Evolutionary conservation across 1,140 invertebrate species (phyloP).

Genomic region (Drosophila grimshawi): DNA sequence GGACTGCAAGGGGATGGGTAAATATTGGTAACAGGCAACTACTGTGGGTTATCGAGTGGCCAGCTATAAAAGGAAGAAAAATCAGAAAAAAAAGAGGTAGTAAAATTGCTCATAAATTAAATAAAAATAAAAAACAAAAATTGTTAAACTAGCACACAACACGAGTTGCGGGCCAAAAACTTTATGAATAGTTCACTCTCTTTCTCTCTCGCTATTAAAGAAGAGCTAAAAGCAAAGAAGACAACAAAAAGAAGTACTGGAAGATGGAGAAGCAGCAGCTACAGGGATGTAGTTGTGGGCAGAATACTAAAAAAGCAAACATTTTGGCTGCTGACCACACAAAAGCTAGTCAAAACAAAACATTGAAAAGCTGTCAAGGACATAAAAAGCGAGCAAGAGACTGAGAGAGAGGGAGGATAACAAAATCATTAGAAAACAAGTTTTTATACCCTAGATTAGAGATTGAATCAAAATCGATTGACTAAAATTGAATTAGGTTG

Average conservation of each 20-base stretch:
- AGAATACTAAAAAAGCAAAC: not conserved
- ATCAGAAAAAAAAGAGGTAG: not conserved
- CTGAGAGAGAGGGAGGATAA: not conserved
- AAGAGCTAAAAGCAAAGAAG: not conserved
- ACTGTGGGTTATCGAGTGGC: constrained; percentile 19
- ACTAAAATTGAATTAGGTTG: too few relatives aligned
- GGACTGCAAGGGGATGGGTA: not conserved
- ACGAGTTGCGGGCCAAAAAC: constrained; percentile 4
- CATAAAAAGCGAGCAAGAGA: not conserved
- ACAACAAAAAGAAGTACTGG: not conserved
- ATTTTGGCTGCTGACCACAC: not conserved
- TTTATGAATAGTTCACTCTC: constrained; percentile 22
- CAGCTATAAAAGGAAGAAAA: constrained; percentile 7
- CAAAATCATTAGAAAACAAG: constrained; percentile 2
- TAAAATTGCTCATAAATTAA: constrained; percentile 23
- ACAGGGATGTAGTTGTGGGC: not conserved
- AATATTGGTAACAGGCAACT: not conserved
- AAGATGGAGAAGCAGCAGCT: not conserved
- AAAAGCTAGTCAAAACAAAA: constrained; percentile 33
- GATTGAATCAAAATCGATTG: not conserved
- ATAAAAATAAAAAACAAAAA: not conserved
- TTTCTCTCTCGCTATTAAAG: not conserved
- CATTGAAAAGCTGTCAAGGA: constrained; percentile 41
- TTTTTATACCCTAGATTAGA: not conserved
- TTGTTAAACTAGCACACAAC: not conserved